These are phyloP conservation scores for Phallusia fumigata DNA, from an alignment of 23 tunicate species.

Conservation along the genomic window DNA sequence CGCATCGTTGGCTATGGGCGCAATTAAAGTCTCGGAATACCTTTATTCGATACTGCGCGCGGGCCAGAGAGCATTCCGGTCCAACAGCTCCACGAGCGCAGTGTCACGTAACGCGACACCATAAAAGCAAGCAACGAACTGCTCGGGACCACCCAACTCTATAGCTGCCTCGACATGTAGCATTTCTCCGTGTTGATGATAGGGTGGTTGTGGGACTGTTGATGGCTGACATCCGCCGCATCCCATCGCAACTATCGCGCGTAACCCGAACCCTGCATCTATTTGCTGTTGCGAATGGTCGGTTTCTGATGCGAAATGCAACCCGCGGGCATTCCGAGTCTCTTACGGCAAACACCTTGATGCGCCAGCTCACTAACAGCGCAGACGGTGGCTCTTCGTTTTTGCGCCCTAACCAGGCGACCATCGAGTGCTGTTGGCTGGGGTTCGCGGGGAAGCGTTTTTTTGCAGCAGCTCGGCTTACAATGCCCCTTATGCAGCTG, in stretches of 20 bases:
- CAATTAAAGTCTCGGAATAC: slow-evolving; percentile 9
- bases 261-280: neutral
- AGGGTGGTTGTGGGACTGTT: neutral
- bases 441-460: no score
- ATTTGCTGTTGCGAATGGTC: no score
- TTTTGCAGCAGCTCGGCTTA: neutral
- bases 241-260: neutral
- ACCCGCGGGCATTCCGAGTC: no score
- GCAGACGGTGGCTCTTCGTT: no score
- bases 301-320: no score
- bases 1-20: neutral
- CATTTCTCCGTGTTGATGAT: neutral
- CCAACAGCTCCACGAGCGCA: slow-evolving; percentile 10
- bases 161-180: neutral
- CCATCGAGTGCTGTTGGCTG: no score
- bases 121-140: neutral
- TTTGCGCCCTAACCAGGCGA: no score
- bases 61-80: slow-evolving; percentile 14
- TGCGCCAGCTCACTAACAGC: no score
- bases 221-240: neutral
- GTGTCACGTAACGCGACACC: slow-evolving; percentile 12
- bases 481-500: slow-evolving; percentile 8
- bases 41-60: slow-evolving; percentile 10
- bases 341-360: no score
- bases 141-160: neutral